These are phyloP conservation scores for Torymus tubicola DNA, from an alignment of 2,888 invertebrate species.

Conservation along the genomic window DNA sequence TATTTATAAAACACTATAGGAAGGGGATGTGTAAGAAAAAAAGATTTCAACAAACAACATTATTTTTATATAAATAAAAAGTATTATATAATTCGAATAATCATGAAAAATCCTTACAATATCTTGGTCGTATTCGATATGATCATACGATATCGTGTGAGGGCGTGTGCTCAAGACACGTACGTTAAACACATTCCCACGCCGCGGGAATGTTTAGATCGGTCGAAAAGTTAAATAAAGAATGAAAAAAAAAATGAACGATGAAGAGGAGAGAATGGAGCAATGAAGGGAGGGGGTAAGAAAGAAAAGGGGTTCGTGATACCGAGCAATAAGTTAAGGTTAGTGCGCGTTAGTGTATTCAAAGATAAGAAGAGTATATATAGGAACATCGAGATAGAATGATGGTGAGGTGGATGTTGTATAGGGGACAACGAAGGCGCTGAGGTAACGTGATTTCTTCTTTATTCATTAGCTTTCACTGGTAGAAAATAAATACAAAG, in stretches of 20 bases:
- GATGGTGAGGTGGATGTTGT: not conserved
- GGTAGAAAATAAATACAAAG: constrained; percentile 47
- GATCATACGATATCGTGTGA: constrained; percentile 56
- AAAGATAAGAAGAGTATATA: constrained; percentile 12
- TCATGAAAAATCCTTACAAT: constrained; percentile 65
- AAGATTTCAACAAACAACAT: constrained; percentile 18
- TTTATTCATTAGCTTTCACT: constrained; percentile 2
- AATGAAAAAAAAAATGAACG: constrained; percentile 32
- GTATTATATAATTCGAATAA: constrained; percentile 73
- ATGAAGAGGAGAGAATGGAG: not conserved
- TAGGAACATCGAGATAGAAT: constrained; percentile 40
- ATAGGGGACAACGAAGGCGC: constrained; percentile 5
- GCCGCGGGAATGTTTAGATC: constrained; percentile 66
- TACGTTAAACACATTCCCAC: constrained; percentile 72
- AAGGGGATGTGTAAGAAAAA: not conserved
- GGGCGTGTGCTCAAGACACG: constrained; percentile 72
- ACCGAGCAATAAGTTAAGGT: constrained; percentile 73
- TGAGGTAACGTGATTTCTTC: constrained; percentile 43
- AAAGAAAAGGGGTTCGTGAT: constrained; percentile 39
- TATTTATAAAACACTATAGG: not conserved
- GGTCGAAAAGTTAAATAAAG: constrained; percentile 50
- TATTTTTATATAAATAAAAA: constrained; percentile 72
- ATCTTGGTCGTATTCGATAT: constrained; percentile 53
- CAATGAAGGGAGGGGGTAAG: not conserved
- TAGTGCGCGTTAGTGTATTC: constrained; percentile 62